These are phyloP conservation scores for Apotomis capreana DNA, from an alignment of 2,888 invertebrate species.

Conservation along the genomic window DNA sequence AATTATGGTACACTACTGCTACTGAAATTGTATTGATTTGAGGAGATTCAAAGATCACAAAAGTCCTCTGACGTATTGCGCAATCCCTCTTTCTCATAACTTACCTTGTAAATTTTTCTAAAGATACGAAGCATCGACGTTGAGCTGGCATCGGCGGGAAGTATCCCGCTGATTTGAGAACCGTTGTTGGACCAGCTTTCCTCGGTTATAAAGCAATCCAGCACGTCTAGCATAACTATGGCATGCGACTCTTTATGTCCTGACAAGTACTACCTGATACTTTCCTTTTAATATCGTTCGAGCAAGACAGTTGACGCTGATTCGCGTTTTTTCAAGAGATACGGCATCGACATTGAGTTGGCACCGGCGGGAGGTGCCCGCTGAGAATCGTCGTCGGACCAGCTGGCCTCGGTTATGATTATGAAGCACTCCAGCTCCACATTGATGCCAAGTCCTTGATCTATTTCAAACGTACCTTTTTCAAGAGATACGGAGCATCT, in stretches of 20 bases:
- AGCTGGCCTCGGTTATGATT: constrained; percentile 87
- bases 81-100: too few relatives aligned
- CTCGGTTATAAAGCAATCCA: constrained; percentile 89
- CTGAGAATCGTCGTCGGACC: constrained; percentile 89
- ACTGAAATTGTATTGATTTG: too few relatives aligned
- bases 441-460: too few relatives aligned
- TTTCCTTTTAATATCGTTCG: too few relatives aligned
- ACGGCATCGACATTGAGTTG: constrained; percentile 96
- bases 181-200: constrained; percentile 91
- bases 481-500: constrained; percentile 96
- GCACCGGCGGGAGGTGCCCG: constrained; percentile 92
- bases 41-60: too few relatives aligned
- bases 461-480: constrained; percentile 86
- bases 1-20: too few relatives aligned
- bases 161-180: constrained; percentile 90
- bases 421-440: constrained; percentile 93
- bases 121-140: constrained; percentile 96
- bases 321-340: constrained; percentile 90
- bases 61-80: too few relatives aligned
- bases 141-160: constrained; percentile 93
- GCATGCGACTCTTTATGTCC: too few relatives aligned
- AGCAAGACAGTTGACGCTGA: too few relatives aligned
- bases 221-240: constrained; percentile 44
- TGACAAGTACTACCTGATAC: too few relatives aligned
- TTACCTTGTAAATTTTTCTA: constrained; percentile 86